A percentile compares a stretch with the other conserved stretches of the same genome.
phyloP scores from a whole-genome alignment of 2,888 invertebrate species.

The Catonia carolina region DNA sequence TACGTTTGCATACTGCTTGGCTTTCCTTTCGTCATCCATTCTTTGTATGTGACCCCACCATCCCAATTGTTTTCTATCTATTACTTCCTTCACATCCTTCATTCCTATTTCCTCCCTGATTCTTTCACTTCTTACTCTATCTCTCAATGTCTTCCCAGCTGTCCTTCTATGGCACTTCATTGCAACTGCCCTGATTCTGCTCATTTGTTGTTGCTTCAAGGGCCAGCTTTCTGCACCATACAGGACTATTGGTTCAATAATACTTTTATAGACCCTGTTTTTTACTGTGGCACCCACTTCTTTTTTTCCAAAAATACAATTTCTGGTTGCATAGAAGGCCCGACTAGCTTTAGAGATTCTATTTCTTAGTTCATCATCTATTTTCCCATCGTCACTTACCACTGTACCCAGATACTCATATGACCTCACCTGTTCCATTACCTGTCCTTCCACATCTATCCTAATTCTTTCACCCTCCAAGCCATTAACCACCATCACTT shows the following conservation, averaged over 20 bases:
- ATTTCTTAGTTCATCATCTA: not conserved
- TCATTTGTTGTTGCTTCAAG: no score
- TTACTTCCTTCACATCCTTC: not conserved
- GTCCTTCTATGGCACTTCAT: no score
- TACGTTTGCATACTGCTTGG: not conserved
- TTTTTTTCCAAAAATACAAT: not conserved
- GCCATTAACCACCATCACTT: constrained; percentile 1
- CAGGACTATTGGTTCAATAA: not conserved
- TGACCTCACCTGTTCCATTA: no score
- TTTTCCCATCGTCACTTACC: not conserved
- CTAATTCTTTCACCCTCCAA: not conserved
- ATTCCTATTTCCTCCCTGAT: not conserved
- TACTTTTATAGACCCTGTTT: not conserved
- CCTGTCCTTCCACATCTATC: no score
- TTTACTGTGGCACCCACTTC: not conserved
- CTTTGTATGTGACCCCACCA: not conserved
- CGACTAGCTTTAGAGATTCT: not conserved
- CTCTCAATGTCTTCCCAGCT: not conserved
- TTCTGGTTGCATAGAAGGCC: not conserved
- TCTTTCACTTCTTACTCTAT: not conserved
- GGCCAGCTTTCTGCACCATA: no score
- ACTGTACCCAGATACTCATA: not conserved
- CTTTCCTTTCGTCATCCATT: no score
- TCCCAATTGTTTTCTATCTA: not conserved
- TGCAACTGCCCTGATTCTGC: not conserved